A percentile compares a stretch with the other conserved stretches of the same genome.
phyloP scores from a whole-genome alignment of 1,140 invertebrate species.

The Drosophila saltans region DNA sequence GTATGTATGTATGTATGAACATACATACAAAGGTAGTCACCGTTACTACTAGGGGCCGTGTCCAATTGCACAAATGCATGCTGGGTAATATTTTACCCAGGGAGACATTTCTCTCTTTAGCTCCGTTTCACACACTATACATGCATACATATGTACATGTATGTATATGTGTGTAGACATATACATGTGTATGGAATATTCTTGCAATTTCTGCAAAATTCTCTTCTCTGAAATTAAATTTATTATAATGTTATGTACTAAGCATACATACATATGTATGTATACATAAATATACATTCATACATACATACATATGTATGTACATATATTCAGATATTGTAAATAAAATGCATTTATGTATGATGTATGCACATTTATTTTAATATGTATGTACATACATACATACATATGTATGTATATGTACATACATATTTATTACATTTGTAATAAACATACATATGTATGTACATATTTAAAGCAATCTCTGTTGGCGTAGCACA shows the following conservation, averaged over 20 bases:
- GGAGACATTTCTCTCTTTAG: conserved; percentile 16
- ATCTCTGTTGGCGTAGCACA: conserved; percentile 34
- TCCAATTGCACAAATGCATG: neutral
- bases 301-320: conserved; percentile 3
- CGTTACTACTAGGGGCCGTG: too few relatives aligned
- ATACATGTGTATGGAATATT: conserved; percentile 34
- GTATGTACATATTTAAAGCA: conserved; percentile 44
- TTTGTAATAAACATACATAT: neutral
- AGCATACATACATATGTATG: too few relatives aligned
- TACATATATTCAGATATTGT: neutral
- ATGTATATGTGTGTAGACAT: neutral
- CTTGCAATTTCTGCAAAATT: conserved; percentile 56
- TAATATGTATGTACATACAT: conserved; percentile 9
- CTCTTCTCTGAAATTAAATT: conserved; percentile 16
- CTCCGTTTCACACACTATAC: conserved; percentile 11
- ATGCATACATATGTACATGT: neutral
- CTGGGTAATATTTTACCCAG: neutral
- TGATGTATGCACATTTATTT: too few relatives aligned
- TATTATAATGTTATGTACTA: conserved; percentile 14
- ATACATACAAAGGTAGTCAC: too few relatives aligned
- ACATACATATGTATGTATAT: neutral
- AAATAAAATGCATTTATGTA: neutral
- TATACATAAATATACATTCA: conserved; percentile 10
- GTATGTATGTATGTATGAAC: too few relatives aligned
- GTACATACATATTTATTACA: conserved; percentile 17